A percentile compares a stretch with the other conserved stretches of the same genome.
Evolutionary conservation across 2,113 vertebrate genomes (phyloP).

Genomic region (Sinosuthora webbiana): DNA sequence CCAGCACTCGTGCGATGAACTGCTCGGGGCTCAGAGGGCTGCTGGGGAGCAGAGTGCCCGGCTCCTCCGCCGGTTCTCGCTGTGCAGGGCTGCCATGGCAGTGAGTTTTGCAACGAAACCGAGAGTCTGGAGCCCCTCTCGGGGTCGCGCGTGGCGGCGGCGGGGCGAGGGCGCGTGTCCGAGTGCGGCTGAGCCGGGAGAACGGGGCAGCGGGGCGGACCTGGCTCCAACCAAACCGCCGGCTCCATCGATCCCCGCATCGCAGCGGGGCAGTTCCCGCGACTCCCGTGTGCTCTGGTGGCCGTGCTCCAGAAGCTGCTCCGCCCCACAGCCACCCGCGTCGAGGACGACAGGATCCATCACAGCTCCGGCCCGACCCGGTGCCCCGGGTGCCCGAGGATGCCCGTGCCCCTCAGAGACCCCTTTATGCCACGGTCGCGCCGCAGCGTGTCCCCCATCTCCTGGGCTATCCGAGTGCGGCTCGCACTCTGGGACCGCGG

Average conservation of each 20-base stretch:
- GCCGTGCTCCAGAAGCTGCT: neutral
- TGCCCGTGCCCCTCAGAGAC: neutral
- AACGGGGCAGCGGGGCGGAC: neutral
- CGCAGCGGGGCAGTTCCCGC: neutral
- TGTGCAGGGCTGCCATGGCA: neutral
- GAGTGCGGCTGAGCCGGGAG: neutral
- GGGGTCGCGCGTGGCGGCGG: neutral
- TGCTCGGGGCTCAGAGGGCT: neutral
- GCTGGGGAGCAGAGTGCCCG: neutral
- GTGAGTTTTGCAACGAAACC: slow-evolving; percentile 36
- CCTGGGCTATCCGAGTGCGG: neutral
- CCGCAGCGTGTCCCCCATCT: neutral
- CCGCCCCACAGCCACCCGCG: neutral
- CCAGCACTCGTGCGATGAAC: neutral
- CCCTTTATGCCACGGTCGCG: no score
- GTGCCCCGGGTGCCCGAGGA: neutral
- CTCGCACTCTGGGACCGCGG: neutral
- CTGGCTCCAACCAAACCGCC: neutral
- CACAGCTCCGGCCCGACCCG: neutral
- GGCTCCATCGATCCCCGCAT: no score
- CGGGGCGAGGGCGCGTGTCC: neutral
- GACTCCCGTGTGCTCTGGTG: neutral
- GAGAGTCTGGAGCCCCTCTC: neutral
- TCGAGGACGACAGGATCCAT: neutral
- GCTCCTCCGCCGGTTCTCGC: neutral